Conservation (phyloP, 2,888 invertebrate species). For the Idaea straminata region DNA sequence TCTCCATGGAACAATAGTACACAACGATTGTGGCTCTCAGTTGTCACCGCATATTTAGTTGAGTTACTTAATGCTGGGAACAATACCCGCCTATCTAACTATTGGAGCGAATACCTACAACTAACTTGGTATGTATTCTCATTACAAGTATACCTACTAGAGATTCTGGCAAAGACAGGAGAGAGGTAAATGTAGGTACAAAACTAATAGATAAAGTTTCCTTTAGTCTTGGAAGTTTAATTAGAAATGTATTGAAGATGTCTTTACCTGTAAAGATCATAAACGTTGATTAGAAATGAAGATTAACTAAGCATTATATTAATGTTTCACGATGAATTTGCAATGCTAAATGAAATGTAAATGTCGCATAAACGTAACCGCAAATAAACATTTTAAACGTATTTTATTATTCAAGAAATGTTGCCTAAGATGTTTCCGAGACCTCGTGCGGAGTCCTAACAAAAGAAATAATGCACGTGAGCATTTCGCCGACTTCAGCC, state of each 20-base stretch:
- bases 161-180: not conserved
- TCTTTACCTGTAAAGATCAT: not conserved
- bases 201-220: not conserved
- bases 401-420: conserved; percentile 45
- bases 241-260: conserved; percentile 6
- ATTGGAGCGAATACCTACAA: not conserved
- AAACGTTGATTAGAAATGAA: not conserved
- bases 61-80: not conserved
- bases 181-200: not conserved
- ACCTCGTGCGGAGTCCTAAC: conserved; percentile 41
- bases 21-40: not conserved
- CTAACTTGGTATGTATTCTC: not conserved
- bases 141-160: not conserved
- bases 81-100: not conserved
- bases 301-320: not conserved
- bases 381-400: too few relatives aligned
- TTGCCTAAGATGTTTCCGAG: conserved; percentile 38
- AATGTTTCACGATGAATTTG: not conserved
- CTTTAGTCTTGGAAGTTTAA: not conserved
- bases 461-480: conserved; percentile 60
- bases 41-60: conserved; percentile 1
- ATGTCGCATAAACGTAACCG: too few relatives aligned
- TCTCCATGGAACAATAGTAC: not conserved
- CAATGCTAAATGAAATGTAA: too few relatives aligned
- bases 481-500: conserved; percentile 47